phyloP scores from a whole-genome alignment of 2,888 invertebrate species.

The Drosophila trichaetosa region DNA sequence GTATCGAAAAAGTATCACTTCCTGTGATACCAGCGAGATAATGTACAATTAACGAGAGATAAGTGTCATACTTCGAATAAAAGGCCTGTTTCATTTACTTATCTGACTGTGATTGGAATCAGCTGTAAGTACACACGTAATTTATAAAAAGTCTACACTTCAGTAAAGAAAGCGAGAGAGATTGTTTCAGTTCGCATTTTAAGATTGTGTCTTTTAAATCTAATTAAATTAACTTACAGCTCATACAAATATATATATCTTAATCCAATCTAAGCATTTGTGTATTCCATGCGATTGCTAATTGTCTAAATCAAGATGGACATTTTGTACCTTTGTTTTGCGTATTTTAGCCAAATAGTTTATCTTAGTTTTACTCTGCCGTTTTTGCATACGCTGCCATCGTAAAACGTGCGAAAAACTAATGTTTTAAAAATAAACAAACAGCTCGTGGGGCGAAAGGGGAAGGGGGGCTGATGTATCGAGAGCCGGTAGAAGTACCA shows the following conservation, averaged over 20 bases:
- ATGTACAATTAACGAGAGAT: neutral
- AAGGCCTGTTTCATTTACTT: neutral
- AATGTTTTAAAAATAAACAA: conserved; percentile 75
- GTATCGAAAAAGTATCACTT: neutral
- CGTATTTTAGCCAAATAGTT: conserved; percentile 27
- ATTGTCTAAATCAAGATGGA: conserved; percentile 12
- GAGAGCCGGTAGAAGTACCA: conserved; percentile 52
- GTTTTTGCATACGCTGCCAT: conserved; percentile 31
- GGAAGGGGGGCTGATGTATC: conserved; percentile 9
- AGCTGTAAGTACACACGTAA: neutral
- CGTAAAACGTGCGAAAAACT: conserved; percentile 68
- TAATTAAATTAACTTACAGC: neutral
- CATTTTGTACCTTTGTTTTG: conserved; percentile 23
- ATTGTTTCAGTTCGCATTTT: neutral
- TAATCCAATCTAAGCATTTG: neutral
- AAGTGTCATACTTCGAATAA: neutral
- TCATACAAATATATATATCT: neutral
- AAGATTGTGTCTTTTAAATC: neutral
- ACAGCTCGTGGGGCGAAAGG: conserved; percentile 24
- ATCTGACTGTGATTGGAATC: neutral
- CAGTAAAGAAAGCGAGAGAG: neutral
- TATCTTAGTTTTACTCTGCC: conserved; percentile 14
- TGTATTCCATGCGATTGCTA: conserved; percentile 10
- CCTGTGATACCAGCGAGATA: neutral
- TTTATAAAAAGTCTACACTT: neutral